These are phyloP conservation scores for Tachypleus tridentatus DNA, from an alignment of 1,140 invertebrate genomes.

Conservation along the genomic window DNA sequence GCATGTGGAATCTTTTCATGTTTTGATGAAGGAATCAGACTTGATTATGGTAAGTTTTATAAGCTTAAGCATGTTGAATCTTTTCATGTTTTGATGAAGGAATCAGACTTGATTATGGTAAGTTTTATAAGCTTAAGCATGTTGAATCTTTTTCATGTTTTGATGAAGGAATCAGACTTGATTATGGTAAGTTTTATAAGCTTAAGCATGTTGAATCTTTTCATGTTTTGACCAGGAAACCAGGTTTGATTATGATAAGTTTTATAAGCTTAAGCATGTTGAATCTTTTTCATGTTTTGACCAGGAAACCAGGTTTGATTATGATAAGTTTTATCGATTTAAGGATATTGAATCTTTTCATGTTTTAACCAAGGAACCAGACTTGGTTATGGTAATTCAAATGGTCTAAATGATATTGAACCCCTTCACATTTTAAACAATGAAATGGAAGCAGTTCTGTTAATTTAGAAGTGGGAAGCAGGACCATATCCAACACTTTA, in stretches of 20 bases:
- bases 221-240: slow-evolving; percentile 77
- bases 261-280: slow-evolving; percentile 3
- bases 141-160: slow-evolving; percentile 7
- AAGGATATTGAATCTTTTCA: slow-evolving; percentile 74
- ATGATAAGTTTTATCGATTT: slow-evolving; percentile 46
- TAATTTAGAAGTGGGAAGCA: too few relatives aligned
- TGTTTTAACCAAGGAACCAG: slow-evolving; percentile 80
- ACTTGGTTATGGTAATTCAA: slow-evolving; percentile 60
- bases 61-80: slow-evolving; percentile 70
- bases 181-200: neutral
- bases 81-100: slow-evolving; percentile 83
- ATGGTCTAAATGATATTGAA: too few relatives aligned
- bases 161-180: neutral
- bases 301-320: neutral
- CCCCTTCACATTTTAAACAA: slow-evolving; percentile 30
- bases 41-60: slow-evolving; percentile 29
- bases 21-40: neutral
- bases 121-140: too few relatives aligned
- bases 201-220: neutral
- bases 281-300: slow-evolving; percentile 1
- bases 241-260: slow-evolving; percentile 58
- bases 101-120: slow-evolving; percentile 65
- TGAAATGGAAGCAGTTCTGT: too few relatives aligned
- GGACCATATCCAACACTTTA: too few relatives aligned
- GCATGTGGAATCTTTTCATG: neutral